These are phyloP conservation scores for Brachionus manjavacas DNA, from an alignment of 1,140 invertebrate species.

Conservation along the genomic window DNA sequence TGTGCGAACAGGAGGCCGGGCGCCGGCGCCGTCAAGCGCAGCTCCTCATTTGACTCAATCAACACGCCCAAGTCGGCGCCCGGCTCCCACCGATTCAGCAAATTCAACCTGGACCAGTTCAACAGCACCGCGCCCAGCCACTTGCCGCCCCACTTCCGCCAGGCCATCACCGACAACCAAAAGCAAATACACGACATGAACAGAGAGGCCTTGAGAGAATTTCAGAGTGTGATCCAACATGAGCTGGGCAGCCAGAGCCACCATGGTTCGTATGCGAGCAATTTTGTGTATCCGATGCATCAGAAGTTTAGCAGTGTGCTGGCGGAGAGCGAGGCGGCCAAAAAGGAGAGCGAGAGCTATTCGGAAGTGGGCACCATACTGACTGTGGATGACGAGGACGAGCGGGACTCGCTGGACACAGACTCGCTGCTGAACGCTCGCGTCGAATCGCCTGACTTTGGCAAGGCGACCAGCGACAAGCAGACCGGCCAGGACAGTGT, in stretches of 20 bases:
- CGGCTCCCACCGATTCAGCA: neutral
- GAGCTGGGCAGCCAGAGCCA: neutral
- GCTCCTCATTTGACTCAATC: conserved; percentile 22
- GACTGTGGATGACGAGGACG: conserved; percentile 38
- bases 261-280: neutral
- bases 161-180: neutral
- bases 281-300: neutral
- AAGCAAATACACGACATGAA: conserved; percentile 26
- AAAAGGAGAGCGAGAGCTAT: neutral
- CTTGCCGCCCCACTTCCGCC: neutral
- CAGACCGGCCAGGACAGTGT: neutral
- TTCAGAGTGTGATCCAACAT: neutral
- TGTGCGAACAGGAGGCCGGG: neutral
- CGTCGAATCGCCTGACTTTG: conserved; percentile 1
- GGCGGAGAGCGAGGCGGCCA: neutral
- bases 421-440: conserved; percentile 29
- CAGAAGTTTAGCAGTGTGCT: neutral
- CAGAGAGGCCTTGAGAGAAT: neutral
- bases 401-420: conserved; percentile 6
- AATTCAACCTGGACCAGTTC: conserved; percentile 7
- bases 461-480: neutral
- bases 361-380: conserved; percentile 15
- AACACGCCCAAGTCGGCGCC: too few relatives aligned
- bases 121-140: neutral
- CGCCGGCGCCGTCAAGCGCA: neutral